phyloP scores from a whole-genome alignment of 30 jellyfish, hydroid and myxozoan species.

The Pelagia noctiluca region DNA sequence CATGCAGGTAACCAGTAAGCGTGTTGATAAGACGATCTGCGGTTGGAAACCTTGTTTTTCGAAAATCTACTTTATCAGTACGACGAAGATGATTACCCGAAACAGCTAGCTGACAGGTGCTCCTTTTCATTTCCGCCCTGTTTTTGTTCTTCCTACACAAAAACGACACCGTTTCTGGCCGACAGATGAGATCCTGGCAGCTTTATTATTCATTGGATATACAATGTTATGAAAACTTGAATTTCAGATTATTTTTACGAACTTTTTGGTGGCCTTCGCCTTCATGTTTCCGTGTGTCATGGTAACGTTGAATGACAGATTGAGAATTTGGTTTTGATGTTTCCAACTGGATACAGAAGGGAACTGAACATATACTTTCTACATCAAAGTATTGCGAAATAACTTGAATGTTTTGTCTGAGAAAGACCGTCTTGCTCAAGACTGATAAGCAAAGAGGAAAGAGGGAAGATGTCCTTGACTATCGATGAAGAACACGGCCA shows the following conservation, averaged over 20 bases:
- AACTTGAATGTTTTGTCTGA: background rate
- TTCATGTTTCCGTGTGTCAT: background rate
- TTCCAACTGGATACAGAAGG: background rate
- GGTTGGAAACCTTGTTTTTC: too few species aligned
- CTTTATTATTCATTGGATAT: background rate
- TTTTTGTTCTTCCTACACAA: background rate
- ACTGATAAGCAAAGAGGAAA: too few species aligned
- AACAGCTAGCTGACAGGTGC: constrained; percentile 11
- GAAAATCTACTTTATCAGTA: background rate
- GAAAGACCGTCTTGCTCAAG: too few species aligned
- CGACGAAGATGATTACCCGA: background rate
- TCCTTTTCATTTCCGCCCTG: background rate
- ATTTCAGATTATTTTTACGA: too few species aligned
- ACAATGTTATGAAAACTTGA: background rate
- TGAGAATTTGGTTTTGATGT: background rate
- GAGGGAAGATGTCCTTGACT: constrained; percentile 33
- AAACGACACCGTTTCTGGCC: background rate
- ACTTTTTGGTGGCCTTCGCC: background rate
- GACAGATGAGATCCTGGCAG: background rate
- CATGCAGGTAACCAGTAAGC: too few species aligned
- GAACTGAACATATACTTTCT: background rate
- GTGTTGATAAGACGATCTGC: too few species aligned
- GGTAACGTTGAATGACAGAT: background rate
- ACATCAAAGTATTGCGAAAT: background rate
- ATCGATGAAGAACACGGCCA: constrained; percentile 71